phyloP scores from a whole-genome alignment of 2,797 vertebrate genomes.

The Rhynchotus rufescens region DNA sequence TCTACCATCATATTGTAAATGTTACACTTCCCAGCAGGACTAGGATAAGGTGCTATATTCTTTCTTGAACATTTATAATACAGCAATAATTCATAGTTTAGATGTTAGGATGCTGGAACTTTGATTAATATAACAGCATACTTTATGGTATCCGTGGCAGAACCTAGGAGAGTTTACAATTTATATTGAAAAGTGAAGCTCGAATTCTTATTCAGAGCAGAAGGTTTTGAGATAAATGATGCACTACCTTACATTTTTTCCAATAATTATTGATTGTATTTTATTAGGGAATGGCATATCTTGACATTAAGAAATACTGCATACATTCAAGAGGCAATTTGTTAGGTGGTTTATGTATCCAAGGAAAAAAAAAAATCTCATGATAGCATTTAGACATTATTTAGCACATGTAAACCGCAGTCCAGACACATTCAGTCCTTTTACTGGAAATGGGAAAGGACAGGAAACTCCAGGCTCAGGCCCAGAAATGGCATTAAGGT shows the following conservation, averaged over 20 bases:
- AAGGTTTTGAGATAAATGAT: constrained; percentile 50
- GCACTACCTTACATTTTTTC: neutral
- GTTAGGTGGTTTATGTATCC: neutral
- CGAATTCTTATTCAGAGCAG: constrained; percentile 53
- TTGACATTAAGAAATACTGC: constrained; percentile 64
- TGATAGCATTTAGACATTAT: neutral
- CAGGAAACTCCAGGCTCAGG: neutral
- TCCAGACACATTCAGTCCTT: neutral
- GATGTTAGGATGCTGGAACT: constrained; percentile 27
- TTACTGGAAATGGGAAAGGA: neutral
- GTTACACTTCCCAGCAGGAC: neutral
- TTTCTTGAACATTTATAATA: constrained; percentile 51
- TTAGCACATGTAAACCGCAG: neutral
- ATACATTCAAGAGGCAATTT: constrained; percentile 27
- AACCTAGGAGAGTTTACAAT: constrained; percentile 44
- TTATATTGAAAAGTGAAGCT: constrained; percentile 52
- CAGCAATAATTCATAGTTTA: constrained; percentile 51
- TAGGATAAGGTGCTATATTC: neutral
- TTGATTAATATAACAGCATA: constrained; percentile 61
- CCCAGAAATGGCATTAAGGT: neutral
- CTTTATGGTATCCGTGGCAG: constrained; percentile 55
- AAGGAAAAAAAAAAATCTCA: neutral
- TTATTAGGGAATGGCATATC: constrained; percentile 27
- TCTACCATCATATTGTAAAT: neutral
- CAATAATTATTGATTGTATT: constrained; percentile 47